Conservation (phyloP, 2,888 invertebrate species). For the Exephanes ischioxanthus region DNA sequence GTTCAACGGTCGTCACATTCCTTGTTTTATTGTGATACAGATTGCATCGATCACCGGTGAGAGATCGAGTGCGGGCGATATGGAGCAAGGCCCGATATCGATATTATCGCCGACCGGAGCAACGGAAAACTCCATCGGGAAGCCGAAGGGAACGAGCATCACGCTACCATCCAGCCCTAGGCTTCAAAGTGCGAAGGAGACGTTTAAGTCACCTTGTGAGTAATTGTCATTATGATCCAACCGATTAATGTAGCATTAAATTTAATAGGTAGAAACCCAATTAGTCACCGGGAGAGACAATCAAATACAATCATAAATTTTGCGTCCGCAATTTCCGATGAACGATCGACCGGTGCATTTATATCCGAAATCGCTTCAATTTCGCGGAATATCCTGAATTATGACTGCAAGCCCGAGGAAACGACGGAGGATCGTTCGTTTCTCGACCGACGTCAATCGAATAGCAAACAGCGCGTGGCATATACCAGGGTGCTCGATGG, state of each 20-base stretch:
- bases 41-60: slow-evolving; percentile 40
- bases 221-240: slow-evolving; percentile 43
- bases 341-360: not conserved
- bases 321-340: not conserved
- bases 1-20: not conserved
- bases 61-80: slow-evolving; percentile 62
- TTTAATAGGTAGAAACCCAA: not conserved
- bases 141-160: slow-evolving; percentile 73
- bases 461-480: slow-evolving; percentile 11
- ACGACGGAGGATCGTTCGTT: slow-evolving; percentile 1
- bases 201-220: slow-evolving; percentile 77
- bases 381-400: not conserved
- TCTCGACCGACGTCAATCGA: slow-evolving; percentile 22
- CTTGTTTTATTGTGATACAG: slow-evolving; percentile 22
- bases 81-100: slow-evolving; percentile 78
- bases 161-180: slow-evolving; percentile 70
- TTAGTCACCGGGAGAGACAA: not conserved
- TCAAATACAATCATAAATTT: not conserved
- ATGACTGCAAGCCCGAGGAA: not conserved
- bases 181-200: slow-evolving; percentile 75
- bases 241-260: not conserved
- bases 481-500: slow-evolving; percentile 1
- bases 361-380: not conserved
- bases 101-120: slow-evolving; percentile 75
- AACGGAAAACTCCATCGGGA: slow-evolving; percentile 73